Conservation (phyloP, 1,140 invertebrate species). For the Conus ventricosus region DNA sequence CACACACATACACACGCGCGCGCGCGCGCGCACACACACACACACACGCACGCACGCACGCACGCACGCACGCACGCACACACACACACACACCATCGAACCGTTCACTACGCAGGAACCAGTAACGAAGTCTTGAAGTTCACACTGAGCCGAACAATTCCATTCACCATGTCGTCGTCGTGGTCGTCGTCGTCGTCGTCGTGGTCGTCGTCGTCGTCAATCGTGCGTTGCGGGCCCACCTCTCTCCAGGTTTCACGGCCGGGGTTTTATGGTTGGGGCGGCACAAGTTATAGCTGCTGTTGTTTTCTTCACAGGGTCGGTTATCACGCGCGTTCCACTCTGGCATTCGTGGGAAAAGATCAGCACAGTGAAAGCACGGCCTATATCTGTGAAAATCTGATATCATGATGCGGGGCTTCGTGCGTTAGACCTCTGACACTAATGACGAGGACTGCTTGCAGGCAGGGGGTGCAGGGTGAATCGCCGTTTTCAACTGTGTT, state of each 20-base stretch:
- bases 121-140: background rate
- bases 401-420: too few species aligned
- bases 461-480: too few species aligned
- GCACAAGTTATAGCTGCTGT: too few species aligned
- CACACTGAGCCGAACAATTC: background rate
- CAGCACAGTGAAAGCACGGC: background rate
- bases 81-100: background rate
- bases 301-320: background rate
- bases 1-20: background rate
- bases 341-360: background rate
- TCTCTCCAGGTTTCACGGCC: background rate
- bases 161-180: background rate
- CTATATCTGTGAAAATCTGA: too few species aligned
- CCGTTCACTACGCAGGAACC: background rate
- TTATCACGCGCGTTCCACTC: background rate
- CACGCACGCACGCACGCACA: background rate
- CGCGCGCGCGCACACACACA: too few species aligned
- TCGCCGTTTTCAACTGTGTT: too few species aligned
- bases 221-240: background rate
- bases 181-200: background rate
- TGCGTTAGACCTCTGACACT: too few species aligned
- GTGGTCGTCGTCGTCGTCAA: background rate
- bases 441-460: too few species aligned
- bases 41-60: background rate
- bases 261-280: too few species aligned